These are phyloP conservation scores for Polyergus mexicanus DNA, from an alignment of 1,140 invertebrate species.

Conservation along the genomic window DNA sequence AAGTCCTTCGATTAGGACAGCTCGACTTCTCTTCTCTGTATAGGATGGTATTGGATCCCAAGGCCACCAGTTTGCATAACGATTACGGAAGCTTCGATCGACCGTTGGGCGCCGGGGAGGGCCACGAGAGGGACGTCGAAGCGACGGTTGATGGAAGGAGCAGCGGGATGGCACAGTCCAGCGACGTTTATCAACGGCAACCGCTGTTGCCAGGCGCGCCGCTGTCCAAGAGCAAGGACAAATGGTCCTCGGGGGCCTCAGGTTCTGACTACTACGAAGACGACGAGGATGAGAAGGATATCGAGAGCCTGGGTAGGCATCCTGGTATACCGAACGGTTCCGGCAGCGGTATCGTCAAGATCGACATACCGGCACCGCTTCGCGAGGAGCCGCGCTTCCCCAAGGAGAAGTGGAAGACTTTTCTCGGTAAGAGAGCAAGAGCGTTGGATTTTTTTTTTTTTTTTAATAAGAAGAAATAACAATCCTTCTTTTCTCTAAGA, in stretches of 20 bases:
- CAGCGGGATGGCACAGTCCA: slow-evolving; percentile 85
- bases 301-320: slow-evolving; percentile 81
- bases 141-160: slow-evolving; percentile 83
- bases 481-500: background rate
- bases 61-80: slow-evolving; percentile 86
- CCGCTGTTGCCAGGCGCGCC: slow-evolving; percentile 85
- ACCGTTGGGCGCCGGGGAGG: slow-evolving; percentile 81
- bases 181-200: slow-evolving; percentile 87
- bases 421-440: slow-evolving; percentile 86
- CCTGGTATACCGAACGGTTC: slow-evolving; percentile 82
- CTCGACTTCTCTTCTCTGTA: slow-evolving; percentile 63
- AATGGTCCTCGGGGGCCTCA: slow-evolving; percentile 80
- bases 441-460: background rate
- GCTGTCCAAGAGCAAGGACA: slow-evolving; percentile 84
- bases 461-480: too few species aligned
- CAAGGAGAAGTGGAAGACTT: slow-evolving; percentile 91
- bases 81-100: slow-evolving; percentile 88
- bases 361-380: slow-evolving; percentile 87
- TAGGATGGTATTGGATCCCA: slow-evolving; percentile 88
- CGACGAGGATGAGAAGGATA: slow-evolving; percentile 84
- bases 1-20: slow-evolving; percentile 29
- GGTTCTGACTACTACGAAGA: slow-evolving; percentile 84
- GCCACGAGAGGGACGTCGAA: slow-evolving; percentile 81
- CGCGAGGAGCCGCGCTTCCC: slow-evolving; percentile 89
- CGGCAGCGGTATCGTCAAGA: slow-evolving; percentile 85